A percentile compares a stretch with the other conserved stretches of the same genome.
These are phyloP conservation scores for Percopsis transmontana DNA, from an alignment of 2,113 vertebrate species.

Conservation along the genomic window DNA sequence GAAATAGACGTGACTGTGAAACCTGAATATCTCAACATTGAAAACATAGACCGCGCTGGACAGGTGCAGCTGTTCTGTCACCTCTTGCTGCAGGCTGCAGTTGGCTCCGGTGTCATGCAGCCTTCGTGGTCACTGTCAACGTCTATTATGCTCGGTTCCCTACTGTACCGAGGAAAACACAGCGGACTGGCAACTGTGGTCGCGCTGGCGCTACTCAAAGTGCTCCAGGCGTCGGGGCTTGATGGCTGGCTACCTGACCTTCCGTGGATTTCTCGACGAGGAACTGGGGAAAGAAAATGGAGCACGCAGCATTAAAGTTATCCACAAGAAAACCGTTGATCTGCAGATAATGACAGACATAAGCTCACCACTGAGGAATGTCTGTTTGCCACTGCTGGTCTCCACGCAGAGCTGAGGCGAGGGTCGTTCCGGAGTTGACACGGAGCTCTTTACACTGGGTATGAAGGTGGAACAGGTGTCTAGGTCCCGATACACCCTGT, in stretches of 20 bases:
- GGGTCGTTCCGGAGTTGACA: conserved; percentile 67
- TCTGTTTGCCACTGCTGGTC: conserved; percentile 48
- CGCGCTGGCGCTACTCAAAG: conserved; percentile 17
- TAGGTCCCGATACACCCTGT: conserved; percentile 66
- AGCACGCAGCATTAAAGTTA: neutral
- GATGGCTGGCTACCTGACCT: conserved; percentile 48
- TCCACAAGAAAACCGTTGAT: too few relatives aligned
- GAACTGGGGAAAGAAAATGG: conserved; percentile 53
- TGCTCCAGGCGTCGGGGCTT: conserved; percentile 47
- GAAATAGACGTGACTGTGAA: neutral
- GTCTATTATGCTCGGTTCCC: conserved; percentile 36
- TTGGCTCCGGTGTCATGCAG: conserved; percentile 15
- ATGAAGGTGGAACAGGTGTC: conserved; percentile 79
- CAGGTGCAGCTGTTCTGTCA: conserved; percentile 12
- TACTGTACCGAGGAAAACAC: neutral
- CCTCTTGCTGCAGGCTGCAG: conserved; percentile 12
- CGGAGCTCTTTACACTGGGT: conserved; percentile 68
- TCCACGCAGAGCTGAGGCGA: conserved; percentile 53
- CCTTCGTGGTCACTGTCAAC: conserved; percentile 1
- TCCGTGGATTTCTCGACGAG: conserved; percentile 50
- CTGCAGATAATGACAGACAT: too few relatives aligned
- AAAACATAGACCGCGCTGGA: too few relatives aligned
- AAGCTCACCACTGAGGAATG: conserved; percentile 71
- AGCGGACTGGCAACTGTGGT: conserved; percentile 21
- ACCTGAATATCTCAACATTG: neutral